Percentiles rank a stretch among this genome's conserved stretches.
phyloP scores from a whole-genome alignment of 2,113 vertebrate species.

The Rousettus leschenaultii region DNA sequence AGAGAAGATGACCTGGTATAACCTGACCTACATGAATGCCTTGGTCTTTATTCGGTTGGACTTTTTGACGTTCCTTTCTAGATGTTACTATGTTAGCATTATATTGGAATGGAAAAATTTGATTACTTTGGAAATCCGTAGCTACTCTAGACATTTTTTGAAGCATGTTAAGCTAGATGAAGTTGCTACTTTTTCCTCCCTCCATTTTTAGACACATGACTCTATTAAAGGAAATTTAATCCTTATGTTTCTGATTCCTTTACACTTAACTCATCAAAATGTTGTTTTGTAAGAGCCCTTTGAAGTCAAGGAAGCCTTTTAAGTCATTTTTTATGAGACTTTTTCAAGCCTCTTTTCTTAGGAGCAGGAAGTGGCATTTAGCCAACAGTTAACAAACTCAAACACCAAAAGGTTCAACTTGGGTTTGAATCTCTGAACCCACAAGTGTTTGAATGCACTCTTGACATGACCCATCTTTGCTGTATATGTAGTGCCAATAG shows the following conservation, averaged over 20 bases:
- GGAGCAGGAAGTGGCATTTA: constrained; percentile 78
- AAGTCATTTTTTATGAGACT: constrained; percentile 79
- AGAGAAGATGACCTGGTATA: background rate
- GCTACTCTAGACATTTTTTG: constrained; percentile 9
- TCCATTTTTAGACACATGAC: constrained; percentile 68
- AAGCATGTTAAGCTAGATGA: constrained; percentile 51
- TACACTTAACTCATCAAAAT: constrained; percentile 81
- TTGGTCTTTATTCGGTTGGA: background rate
- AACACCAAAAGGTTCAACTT: constrained; percentile 72
- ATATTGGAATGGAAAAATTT: background rate
- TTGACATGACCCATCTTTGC: constrained; percentile 62
- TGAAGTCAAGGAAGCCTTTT: constrained; percentile 78
- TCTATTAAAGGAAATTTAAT: constrained; percentile 78
- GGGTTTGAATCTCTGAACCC: constrained; percentile 67
- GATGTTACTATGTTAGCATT: background rate
- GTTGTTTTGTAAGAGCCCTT: constrained; percentile 77
- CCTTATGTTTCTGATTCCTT: constrained; percentile 79
- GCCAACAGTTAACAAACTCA: constrained; percentile 75
- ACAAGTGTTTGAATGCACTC: constrained; percentile 62
- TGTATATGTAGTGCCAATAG: constrained; percentile 31
- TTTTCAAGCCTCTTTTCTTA: constrained; percentile 76
- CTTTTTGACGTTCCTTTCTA: background rate
- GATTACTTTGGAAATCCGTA: constrained; percentile 25
- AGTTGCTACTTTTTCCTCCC: constrained; percentile 54
- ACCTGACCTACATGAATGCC: background rate